Percentiles rank a stretch among this genome's conserved stretches.
These are phyloP conservation scores for Triops cancriformis DNA, from an alignment of 1,140 invertebrate species.

Conservation along the genomic window DNA sequence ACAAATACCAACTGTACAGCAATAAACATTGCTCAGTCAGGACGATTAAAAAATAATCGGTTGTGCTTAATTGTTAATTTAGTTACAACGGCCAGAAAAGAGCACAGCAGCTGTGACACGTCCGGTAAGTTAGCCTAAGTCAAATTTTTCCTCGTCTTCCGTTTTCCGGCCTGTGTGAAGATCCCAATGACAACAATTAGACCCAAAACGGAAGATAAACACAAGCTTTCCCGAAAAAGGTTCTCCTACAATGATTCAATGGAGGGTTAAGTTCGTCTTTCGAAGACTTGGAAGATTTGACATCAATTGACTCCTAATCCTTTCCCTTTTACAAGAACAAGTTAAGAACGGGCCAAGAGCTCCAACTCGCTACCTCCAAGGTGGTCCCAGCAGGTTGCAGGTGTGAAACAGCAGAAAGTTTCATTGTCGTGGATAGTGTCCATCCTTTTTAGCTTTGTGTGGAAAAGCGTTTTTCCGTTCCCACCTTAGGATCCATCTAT, in stretches of 20 bases:
- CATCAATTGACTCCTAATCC: neutral
- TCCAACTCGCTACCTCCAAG: neutral
- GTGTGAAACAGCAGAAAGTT: conserved; percentile 6
- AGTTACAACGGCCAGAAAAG: neutral
- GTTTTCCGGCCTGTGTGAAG: conserved; percentile 2
- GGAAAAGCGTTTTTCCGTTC: neutral
- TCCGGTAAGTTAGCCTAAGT: neutral
- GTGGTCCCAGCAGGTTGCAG: neutral
- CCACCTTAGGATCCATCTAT: neutral
- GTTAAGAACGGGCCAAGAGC: neutral
- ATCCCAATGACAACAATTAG: conserved; percentile 8
- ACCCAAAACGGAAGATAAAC: neutral
- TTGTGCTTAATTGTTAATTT: too few relatives aligned
- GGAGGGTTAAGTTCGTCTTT: neutral
- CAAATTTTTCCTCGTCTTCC: neutral
- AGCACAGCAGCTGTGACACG: neutral
- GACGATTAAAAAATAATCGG: too few relatives aligned
- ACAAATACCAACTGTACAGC: too few relatives aligned
- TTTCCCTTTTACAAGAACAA: neutral
- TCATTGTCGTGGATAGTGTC: neutral
- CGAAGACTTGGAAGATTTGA: neutral
- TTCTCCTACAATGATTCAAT: neutral
- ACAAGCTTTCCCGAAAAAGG: neutral
- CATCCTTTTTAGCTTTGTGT: too few relatives aligned
- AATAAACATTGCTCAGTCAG: too few relatives aligned